phyloP scores from a whole-genome alignment of 2,113 vertebrate genomes.

The Hyperopisus bebe region DNA sequence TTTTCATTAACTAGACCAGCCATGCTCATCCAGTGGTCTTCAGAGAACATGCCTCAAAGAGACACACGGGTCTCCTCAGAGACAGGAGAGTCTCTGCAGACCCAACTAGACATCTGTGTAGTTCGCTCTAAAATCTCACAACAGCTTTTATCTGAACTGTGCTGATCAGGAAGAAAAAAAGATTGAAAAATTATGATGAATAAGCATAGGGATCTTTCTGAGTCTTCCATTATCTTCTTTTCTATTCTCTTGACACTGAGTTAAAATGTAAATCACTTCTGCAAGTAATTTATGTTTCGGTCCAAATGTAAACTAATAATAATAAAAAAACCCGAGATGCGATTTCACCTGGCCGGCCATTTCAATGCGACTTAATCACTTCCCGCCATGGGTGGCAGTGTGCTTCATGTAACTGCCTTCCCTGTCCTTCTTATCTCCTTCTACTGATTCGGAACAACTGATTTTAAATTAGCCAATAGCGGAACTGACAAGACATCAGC shows the following conservation, averaged over 20 bases:
- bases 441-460: neutral
- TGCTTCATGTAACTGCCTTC: neutral
- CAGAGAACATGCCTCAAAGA: neutral
- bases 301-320: conserved; percentile 9
- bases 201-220: neutral
- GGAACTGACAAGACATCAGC: neutral
- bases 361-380: conserved; percentile 11
- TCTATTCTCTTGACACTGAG: neutral
- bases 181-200: neutral
- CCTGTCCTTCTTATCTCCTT: conserved; percentile 12
- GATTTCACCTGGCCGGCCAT: neutral
- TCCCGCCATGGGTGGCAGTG: neutral
- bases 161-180: neutral
- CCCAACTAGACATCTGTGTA: neutral
- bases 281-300: neutral
- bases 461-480: conserved; percentile 11
- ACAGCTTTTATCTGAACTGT: neutral
- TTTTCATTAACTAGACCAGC: neutral
- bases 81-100: neutral
- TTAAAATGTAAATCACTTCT: neutral
- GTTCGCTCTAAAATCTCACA: neutral
- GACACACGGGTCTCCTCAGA: neutral
- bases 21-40: neutral
- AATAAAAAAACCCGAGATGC: neutral
- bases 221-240: neutral